Conservation (phyloP, 2,888 invertebrate genomes). For the Fabriciana adippe region DNA sequence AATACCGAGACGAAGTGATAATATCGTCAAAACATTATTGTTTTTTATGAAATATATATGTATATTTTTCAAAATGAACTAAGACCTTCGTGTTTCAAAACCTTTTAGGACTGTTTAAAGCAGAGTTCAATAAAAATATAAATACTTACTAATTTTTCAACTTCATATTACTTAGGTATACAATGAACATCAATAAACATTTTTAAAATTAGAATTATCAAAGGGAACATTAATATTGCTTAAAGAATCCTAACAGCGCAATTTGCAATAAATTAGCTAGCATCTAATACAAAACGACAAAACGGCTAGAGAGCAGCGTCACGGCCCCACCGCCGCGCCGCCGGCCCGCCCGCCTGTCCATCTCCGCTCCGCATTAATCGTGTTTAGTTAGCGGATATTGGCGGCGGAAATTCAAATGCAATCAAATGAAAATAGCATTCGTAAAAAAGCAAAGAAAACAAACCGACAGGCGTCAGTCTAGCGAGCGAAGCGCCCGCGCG, state of each 20-base stretch:
- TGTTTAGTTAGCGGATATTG: slow-evolving; percentile 83
- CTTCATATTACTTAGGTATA: neutral
- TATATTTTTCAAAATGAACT: no score
- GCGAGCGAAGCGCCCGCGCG: slow-evolving; percentile 59
- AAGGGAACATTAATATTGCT: slow-evolving; percentile 32
- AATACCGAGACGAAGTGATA: slow-evolving; percentile 42
- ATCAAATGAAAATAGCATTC: slow-evolving; percentile 82
- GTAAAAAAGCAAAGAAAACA: slow-evolving; percentile 81
- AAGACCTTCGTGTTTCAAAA: no score
- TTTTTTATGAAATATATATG: neutral
- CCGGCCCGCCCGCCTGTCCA: slow-evolving; percentile 72
- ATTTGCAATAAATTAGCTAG: slow-evolving; percentile 80
- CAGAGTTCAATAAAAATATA: no score
- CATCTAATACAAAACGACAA: slow-evolving; percentile 82
- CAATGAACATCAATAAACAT: slow-evolving; percentile 9
- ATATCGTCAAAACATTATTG: slow-evolving; percentile 33
- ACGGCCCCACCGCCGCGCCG: slow-evolving; percentile 50
- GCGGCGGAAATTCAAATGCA: slow-evolving; percentile 82
- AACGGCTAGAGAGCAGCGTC: slow-evolving; percentile 69
- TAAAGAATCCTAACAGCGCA: slow-evolving; percentile 60
- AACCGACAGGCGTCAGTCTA: slow-evolving; percentile 82
- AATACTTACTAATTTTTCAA: neutral
- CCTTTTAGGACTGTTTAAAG: no score
- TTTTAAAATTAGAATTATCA: slow-evolving; percentile 11
- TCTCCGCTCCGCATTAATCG: slow-evolving; percentile 81